Evolutionary conservation across 2,888 invertebrate genomes (phyloP), one percentile per base, ranked within the genome.

Genomic region (Nymphalis c-album): DNA sequence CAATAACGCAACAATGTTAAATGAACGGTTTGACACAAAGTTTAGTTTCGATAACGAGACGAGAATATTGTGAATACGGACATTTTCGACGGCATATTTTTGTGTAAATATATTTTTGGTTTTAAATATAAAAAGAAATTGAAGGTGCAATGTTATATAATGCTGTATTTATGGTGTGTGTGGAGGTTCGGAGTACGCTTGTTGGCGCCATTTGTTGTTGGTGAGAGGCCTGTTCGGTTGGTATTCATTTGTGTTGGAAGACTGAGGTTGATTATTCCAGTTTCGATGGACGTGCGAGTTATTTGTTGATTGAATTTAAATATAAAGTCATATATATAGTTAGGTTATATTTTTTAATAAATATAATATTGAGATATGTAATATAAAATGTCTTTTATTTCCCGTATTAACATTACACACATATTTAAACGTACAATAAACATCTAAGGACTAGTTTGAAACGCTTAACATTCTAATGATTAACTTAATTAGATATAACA

Each of bases 281-380:
- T 90, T 88, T 85, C 86, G 86, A 87, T 82, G 88, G 86, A 89
- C 86, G 89, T 86, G 89, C 87, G 87, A 89, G 90, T 91, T 91
- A 90, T 88, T 91, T 92, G 92, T 92, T 92, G 90, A 91, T 91
- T 89, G 86, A 89, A 89, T 88, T 88, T 90, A 89, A 91, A 90
- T 90, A 91, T 91, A 91, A 89, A 91, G 91, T 91, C 91, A 91
- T 91, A 91, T 91, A 91, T 90, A 90, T 91, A 92, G 91, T 90
- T 91, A 92, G 91, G 91, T 91, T 92, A 92, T 92, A 91, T 92
- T 92, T 92, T 92, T 91, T 91, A 91, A 91, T 91, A 92, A 91
- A 91, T 91, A 91, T 91, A 91, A 91, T 91, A 92, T 91, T 92
- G 91, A 91, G 87, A 91, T 91, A 91, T 91, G 91, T 91, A 91